Base-by-base conservation (phyloP, 1,140 invertebrate genomes). In the Aphelenchoides avenae region DNA sequence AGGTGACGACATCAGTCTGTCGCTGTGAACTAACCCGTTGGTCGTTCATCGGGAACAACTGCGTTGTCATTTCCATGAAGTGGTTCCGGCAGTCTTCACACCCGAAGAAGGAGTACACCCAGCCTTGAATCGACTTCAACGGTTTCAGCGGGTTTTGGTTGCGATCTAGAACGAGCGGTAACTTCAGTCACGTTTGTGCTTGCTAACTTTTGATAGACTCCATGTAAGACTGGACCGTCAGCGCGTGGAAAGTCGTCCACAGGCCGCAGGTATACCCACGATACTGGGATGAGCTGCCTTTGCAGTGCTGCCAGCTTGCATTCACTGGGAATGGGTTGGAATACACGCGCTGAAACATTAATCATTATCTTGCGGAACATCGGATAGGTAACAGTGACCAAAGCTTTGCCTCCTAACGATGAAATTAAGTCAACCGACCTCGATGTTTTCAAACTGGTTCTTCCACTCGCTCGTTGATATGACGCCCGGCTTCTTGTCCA, bases 231-330 rank as follows among this genome's bases (percentile, higher is more conserved):
- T 86, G 86, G 0, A 94, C 87, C 7, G 89, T 91, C 22, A 98
- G 77, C 39, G 86, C 88, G 75, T 98, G 94, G 77, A 96, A 98
- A 53, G 93, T 80, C 31, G 84, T 87, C 94, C 94, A 99, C 13
- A 98, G 78, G 0, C 89, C 86, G 80, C 94, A 99, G 0, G 91
- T 88, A 77, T 90, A 97, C n/a, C 91, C 90, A 42, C 93, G 83
- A 61, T 76, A 81, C 40, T 82, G 79, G 1, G 84, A 77, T 36
- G 81, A 77, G 71, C 87, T 89, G 5, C 89, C 89, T 66, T 82
- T 81, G 76, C 94, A 98, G 7, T 85, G 86, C 42, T 87, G 80
- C 86, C 88, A 96, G 27, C 82, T 80, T 15, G 71, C 50, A 64
- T 84, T 77, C 9, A 82, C 76, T 9, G 81, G 79, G 60, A 75